These are phyloP conservation scores for Galagoides demidoff DNA, from an alignment of 2,797 vertebrate species.

Conservation along the genomic window DNA sequence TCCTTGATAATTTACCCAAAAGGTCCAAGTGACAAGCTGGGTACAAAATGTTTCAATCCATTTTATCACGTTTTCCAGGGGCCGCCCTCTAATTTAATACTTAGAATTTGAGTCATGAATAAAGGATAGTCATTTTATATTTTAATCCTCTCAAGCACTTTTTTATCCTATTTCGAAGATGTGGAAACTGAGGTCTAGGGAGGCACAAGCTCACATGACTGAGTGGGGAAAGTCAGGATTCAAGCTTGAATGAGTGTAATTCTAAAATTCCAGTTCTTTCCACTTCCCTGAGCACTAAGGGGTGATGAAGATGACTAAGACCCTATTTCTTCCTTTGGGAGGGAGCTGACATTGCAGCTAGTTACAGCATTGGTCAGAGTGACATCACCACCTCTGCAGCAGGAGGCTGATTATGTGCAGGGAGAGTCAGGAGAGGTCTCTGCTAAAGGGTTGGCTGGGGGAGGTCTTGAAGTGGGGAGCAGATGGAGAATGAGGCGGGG, in stretches of 20 bases:
- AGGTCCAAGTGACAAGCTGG: neutral
- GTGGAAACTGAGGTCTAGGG: neutral
- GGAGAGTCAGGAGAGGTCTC: neutral
- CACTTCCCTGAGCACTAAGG: neutral
- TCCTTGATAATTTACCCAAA: neutral
- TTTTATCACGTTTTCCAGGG: neutral
- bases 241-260: neutral
- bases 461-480: neutral
- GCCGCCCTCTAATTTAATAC: too few relatives aligned
- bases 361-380: neutral
- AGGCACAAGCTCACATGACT: neutral
- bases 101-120: neutral
- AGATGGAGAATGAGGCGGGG: neutral
- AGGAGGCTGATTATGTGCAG: slow-evolving; percentile 61
- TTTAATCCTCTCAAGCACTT: neutral
- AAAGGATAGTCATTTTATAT: neutral
- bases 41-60: neutral
- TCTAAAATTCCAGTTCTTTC: neutral
- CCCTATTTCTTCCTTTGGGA: neutral
- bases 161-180: slow-evolving; percentile 23
- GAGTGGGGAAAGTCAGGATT: neutral
- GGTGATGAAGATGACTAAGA: slow-evolving; percentile 38
- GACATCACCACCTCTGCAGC: slow-evolving; percentile 44
- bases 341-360: neutral
- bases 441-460: neutral